phyloP scores from a whole-genome alignment of 2,888 invertebrate genomes.

The Conops quadrifasciatus region DNA sequence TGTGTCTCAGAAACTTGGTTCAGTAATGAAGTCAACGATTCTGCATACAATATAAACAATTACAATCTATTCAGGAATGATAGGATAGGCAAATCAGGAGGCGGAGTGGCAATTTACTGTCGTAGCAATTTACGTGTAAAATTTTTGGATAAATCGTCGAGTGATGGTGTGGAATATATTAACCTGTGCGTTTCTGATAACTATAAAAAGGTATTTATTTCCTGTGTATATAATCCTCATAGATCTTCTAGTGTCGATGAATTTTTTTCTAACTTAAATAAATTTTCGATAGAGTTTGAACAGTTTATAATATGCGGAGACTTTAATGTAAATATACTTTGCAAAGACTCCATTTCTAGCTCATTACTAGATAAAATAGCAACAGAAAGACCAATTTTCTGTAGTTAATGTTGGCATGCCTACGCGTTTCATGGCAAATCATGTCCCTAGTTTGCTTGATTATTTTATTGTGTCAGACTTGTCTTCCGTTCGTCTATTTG shows the following conservation, averaged over 20 bases:
- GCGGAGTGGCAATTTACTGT: conserved; percentile 3
- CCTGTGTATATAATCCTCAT: conserved; percentile 1
- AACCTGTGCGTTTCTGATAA: not conserved
- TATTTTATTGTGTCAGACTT: not conserved
- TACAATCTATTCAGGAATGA: conserved; percentile 1
- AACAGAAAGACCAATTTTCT: not conserved
- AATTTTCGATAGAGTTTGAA: not conserved
- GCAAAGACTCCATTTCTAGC: not conserved
- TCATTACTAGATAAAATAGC: not conserved
- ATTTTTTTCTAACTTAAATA: not conserved
- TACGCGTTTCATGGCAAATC: not conserved
- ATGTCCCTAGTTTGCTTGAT: not conserved
- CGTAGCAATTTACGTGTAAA: not conserved
- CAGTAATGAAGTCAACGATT: not conserved
- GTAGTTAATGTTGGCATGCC: not conserved
- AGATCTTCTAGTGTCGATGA: not conserved
- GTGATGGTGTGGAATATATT: not conserved
- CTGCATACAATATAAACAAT: not conserved
- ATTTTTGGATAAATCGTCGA: not conserved
- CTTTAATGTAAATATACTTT: not conserved
- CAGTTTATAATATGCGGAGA: not conserved
- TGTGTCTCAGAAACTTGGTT: conserved; percentile 12
- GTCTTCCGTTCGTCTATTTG: not conserved
- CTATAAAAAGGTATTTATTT: not conserved
- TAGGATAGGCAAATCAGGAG: not conserved